Conservation (phyloP, 2,113 vertebrate species). For the Sander lucioperca region DNA sequence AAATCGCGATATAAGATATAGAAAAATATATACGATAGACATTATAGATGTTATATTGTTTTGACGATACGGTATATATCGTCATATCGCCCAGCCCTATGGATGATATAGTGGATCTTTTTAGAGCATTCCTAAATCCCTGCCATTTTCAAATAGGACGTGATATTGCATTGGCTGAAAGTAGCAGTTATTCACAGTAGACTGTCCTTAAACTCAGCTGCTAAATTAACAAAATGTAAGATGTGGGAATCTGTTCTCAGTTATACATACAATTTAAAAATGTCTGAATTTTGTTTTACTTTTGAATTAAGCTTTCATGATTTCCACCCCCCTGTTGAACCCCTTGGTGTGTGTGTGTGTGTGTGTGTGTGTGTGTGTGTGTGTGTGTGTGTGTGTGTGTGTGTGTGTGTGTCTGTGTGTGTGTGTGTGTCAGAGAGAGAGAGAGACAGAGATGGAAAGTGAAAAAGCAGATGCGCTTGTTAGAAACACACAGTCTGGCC, state of each 20-base stretch:
- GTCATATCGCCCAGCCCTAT: too few relatives aligned
- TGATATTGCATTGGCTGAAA: neutral
- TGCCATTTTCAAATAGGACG: neutral
- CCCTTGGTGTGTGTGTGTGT: neutral
- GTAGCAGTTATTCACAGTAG: neutral
- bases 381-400: neutral
- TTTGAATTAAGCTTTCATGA: neutral
- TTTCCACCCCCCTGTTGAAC: neutral
- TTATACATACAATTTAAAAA: neutral
- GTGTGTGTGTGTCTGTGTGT: too few relatives aligned
- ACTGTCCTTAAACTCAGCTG: neutral
- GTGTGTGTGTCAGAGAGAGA: too few relatives aligned
- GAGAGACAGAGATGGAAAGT: conserved; percentile 48
- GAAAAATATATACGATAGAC: too few relatives aligned
- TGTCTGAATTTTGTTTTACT: neutral
- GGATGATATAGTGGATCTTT: neutral
- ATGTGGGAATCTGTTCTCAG: neutral
- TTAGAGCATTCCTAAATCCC: neutral
- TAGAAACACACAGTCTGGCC: conserved; percentile 69
- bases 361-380: conserved; percentile 17
- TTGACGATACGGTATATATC: too few relatives aligned
- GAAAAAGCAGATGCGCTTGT: conserved; percentile 76
- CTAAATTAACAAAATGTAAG: neutral
- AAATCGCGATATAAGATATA: too few relatives aligned
- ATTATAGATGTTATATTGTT: too few relatives aligned